Base-by-base conservation (phyloP, 2,797 vertebrate species). In the Thamnophis elegans region DNA sequence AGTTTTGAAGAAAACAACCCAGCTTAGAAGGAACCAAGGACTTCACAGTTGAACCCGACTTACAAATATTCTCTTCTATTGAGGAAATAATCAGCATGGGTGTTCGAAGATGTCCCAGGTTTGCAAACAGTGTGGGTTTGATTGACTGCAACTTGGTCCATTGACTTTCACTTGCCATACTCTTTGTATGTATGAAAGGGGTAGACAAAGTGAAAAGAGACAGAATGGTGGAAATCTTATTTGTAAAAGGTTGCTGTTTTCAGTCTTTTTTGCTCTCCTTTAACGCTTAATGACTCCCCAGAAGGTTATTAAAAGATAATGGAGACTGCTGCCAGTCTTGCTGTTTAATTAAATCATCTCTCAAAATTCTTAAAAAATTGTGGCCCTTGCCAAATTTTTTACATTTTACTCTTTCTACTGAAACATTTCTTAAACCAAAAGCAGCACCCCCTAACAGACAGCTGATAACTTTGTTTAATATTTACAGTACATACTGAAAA, bases 281-380 rank as follows among this genome's bases (percentile, higher is more conserved):
- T 55, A 60, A 93, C 96, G 95, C 95, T 97, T 96, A 97, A 97
- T 95, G 97, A 97, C 97, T 73, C 97, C 92, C 96, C 96, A 0
- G 97, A 97, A 97, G 96, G 96, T 97, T 95, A 97, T 97, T 98
- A 97, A 97, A 94, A 96, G 96, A 97, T 94, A 96, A 96, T 95
- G 95, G 96, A 96, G 96, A 97, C 96, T 97, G 93, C 97, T 98
- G 97, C 98, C 97, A 97, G 93, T 97, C 97, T 97, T 97, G 96
- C 97, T 97, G 96, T 97, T 98, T 98, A 98, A 98, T 98, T 98
- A 98, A 97, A 97, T 97, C 97, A 98, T 97, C 96, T 96, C 95
- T 96, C 94, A 94, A 95, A 96, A 94, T 97, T 97, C 94, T 96
- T 96, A 97, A 98, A 97, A 97, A 97, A 94, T 97, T 97, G 96